Evolutionary conservation across 1,140 invertebrate species (phyloP).

Genomic region (Scylla paramamosain): DNA sequence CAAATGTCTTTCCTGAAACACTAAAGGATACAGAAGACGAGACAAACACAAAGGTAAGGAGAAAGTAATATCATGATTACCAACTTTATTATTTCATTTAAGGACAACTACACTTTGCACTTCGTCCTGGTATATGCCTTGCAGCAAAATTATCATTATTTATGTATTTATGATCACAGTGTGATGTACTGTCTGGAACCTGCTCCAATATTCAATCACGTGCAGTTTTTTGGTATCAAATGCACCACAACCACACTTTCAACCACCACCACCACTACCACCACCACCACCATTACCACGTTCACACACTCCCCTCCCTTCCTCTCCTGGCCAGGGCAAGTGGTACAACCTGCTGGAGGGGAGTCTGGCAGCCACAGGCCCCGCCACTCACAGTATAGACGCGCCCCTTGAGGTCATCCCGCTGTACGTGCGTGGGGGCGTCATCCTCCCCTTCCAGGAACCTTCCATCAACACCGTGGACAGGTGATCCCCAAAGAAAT

Average conservation of each 20-base stretch:
- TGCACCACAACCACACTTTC: too few species aligned
- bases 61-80: too few species aligned
- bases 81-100: too few species aligned
- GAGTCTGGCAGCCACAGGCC: constrained; percentile 35
- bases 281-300: too few species aligned
- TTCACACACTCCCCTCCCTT: not conserved
- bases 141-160: not conserved
- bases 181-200: not conserved
- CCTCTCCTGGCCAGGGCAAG: constrained; percentile 33
- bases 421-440: constrained; percentile 48
- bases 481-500: not conserved
- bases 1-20: too few species aligned
- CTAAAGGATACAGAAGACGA: too few species aligned
- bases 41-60: too few species aligned
- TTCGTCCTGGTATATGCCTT: too few species aligned
- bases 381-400: constrained; percentile 31
- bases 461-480: constrained; percentile 61
- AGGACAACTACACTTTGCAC: too few species aligned
- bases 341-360: constrained; percentile 59
- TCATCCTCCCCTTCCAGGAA: constrained; percentile 60
- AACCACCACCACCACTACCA: too few species aligned
- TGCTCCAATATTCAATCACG: not conserved
- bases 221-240: too few species aligned
- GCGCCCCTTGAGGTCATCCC: constrained; percentile 73
- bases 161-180: constrained; percentile 10